A percentile compares a stretch with the other conserved stretches of the same genome.
Evolutionary conservation across 2,113 vertebrate genomes (phyloP).

Genomic region (Oryzias curvinotus): DNA sequence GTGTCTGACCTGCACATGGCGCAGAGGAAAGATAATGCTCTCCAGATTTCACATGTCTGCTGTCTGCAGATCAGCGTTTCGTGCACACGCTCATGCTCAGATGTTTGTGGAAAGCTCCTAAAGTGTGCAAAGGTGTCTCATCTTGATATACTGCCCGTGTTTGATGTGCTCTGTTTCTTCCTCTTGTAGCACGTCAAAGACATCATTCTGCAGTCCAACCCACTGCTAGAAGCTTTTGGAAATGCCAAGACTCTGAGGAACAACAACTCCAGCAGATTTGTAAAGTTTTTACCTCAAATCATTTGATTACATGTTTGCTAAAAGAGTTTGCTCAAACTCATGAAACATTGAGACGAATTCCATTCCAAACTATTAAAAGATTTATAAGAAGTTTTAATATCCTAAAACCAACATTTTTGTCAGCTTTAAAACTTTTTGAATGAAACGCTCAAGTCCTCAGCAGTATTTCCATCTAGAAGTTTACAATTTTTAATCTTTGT

Average conservation of each 20-base stretch:
- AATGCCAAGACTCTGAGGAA: conserved; percentile 97
- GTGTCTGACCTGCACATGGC: conserved; percentile 61
- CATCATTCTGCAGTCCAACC: conserved; percentile 97
- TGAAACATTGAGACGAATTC: background rate
- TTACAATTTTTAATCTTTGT: no score
- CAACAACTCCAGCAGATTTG: conserved; percentile 99
- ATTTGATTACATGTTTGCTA: conserved; percentile 4
- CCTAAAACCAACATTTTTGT: no score
- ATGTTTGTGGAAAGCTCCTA: conserved; percentile 62
- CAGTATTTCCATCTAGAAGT: no score
- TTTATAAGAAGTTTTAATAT: no score
- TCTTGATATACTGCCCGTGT: conserved; percentile 22
- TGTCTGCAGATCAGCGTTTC: conserved; percentile 23
- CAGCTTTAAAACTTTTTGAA: no score
- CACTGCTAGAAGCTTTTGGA: conserved; percentile 94
- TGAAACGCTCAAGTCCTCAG: no score
- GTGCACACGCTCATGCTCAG: background rate
- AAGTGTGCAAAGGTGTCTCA: conserved; percentile 28
- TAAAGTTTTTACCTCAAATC: conserved; percentile 71
- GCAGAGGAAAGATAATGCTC: conserved; percentile 55
- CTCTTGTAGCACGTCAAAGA: conserved; percentile 92
- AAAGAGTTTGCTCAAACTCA: conserved; percentile 10
- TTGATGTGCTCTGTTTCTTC: conserved; percentile 43
- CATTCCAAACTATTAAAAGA: no score
- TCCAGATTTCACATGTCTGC: conserved; percentile 54